These are phyloP conservation scores for Trachymyrmex septentrionalis DNA, from an alignment of 1,140 invertebrate genomes.

Conservation along the genomic window DNA sequence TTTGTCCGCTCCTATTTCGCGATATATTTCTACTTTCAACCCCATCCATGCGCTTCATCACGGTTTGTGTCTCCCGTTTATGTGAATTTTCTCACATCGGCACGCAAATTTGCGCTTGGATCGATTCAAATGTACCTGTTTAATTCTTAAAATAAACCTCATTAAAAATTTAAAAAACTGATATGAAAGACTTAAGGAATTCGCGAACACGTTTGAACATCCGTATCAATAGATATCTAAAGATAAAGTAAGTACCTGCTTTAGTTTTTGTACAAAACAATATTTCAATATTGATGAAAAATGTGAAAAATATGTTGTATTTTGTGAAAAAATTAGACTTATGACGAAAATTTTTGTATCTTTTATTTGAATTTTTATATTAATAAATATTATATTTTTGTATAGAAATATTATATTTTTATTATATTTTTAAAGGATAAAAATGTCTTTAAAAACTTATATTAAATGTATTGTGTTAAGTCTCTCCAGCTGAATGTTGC, in stretches of 20 bases:
- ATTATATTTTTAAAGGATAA: background rate
- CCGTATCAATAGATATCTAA: background rate
- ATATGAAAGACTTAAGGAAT: background rate
- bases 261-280: background rate
- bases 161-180: constrained; percentile 27
- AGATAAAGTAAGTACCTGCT: background rate
- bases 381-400: background rate
- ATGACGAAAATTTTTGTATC: background rate
- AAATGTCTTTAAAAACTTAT: background rate
- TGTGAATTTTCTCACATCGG: constrained; percentile 6
- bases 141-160: background rate
- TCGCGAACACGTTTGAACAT: background rate
- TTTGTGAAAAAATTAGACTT: background rate
- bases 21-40: constrained; percentile 49
- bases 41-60: constrained; percentile 16
- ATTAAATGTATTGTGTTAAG: too few species aligned
- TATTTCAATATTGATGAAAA: background rate
- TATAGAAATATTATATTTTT: background rate
- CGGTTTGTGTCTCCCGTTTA: constrained; percentile 23
- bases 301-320: background rate
- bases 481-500: background rate
- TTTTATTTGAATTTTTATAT: constrained; percentile 10
- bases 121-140: background rate
- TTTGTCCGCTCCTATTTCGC: constrained; percentile 74
- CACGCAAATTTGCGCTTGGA: background rate